Conservation (phyloP, 92 coral and sea anemone genomes). For the Bergia puertoricense region DNA sequence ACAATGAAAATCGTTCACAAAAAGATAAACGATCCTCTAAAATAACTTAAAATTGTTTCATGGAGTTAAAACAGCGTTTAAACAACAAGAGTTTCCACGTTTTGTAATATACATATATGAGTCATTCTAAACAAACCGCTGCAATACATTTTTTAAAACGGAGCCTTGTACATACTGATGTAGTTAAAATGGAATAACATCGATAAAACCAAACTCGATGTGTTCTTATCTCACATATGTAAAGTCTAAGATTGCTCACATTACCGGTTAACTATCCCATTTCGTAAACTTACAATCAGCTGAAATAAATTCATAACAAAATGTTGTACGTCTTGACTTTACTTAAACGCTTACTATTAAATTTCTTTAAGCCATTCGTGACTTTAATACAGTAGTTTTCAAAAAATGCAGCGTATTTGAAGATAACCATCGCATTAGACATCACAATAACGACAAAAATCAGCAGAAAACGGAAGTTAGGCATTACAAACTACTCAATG, state of each 20-base stretch:
- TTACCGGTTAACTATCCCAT: neutral
- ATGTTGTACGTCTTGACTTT: neutral
- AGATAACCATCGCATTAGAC: conserved; percentile 63
- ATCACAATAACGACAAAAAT: conserved; percentile 61
- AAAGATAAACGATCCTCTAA: neutral
- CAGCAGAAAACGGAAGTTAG: conserved; percentile 30
- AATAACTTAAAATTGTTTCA: neutral
- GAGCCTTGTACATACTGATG: neutral
- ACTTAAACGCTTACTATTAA: neutral
- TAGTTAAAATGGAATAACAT: too few species aligned
- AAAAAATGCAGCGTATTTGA: neutral
- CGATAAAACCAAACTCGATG: neutral
- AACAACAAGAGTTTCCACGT: neutral
- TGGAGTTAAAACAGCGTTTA: neutral
- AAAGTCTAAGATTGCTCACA: neutral
- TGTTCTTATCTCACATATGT: neutral
- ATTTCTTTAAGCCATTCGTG: conserved; percentile 13
- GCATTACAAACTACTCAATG: conserved; percentile 21
- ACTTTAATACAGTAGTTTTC: neutral
- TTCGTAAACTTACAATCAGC: neutral
- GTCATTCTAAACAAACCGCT: neutral
- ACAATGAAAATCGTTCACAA: neutral
- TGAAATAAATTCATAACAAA: neutral
- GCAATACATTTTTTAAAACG: too few species aligned
- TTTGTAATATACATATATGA: neutral